Evolutionary conservation across 1,140 invertebrate genomes (phyloP), one percentile per base, ranked within the genome.

Genomic region (Drosophila sp.): DNA sequence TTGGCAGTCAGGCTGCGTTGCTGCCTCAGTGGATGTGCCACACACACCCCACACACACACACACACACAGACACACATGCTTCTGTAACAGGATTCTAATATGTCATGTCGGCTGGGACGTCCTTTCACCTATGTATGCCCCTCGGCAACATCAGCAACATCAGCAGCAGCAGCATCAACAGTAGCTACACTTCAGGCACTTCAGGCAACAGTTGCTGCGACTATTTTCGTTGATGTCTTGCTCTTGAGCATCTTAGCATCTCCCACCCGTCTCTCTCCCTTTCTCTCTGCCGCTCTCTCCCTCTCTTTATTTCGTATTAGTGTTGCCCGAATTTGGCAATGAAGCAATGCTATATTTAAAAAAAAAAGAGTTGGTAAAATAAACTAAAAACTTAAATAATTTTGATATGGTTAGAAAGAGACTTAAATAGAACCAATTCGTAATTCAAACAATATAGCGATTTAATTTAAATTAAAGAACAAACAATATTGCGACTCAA

Each of bases 81-180:
- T 62, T 77, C 75, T 84, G 82, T 86, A 86, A 87, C 82, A 87
- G 82, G 82, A 86, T 86, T 86, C 82, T 86, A 86, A 86, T 86
- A 86, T 86, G 82, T 86, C 82, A 86, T 86, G 82, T 86, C 82
- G 82, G 53, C 43, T 75, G 82, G 78, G 82, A 87, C 84, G 81
- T 87, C 72, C 82, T 86, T 78, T 87, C 82, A 86, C 82, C 82
- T 87, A 66, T 54, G 40, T 87, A 66, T 54, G 40, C 16, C 41
- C 48, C 36, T 29, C 13, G 54, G 38, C 40, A 18, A 9, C 38
- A n/a, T 14, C 45, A 5, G 21, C 21, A 21, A 21, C 21, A 21
- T n/a, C n/a, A n/a, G n/a, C n/a, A n/a, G n/a, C n/a, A n/a, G n/a
- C 16, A 21, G 43, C 43, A 21, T 9, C 43, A 29, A 25, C 45